A percentile compares a stretch with the other conserved stretches of the same genome.
Evolutionary conservation across 2,888 invertebrate genomes (phyloP).

Genomic region (Apodemia duryi): DNA sequence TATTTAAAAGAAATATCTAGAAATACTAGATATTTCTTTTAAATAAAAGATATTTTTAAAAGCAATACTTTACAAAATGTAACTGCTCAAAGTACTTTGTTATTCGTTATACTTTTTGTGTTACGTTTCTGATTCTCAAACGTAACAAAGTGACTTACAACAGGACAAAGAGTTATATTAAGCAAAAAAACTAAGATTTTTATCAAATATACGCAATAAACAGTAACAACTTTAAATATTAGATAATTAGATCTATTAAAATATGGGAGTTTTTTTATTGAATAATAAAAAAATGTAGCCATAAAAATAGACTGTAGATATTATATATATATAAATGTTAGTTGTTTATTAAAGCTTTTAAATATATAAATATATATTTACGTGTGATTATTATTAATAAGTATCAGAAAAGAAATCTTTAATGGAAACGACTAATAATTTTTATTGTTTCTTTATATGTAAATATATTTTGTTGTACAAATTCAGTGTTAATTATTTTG

Average conservation of each 20-base stretch:
- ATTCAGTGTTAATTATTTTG: conserved; percentile 21
- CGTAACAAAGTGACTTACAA: conserved; percentile 22
- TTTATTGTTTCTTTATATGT: conserved; percentile 21
- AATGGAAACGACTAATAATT: conserved; percentile 14
- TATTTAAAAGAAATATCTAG: too few species aligned
- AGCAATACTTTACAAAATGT: conserved; percentile 5
- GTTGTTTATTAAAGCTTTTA: conserved; percentile 59
- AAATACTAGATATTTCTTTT: too few species aligned
- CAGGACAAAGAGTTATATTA: conserved; percentile 21
- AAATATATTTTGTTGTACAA: conserved; percentile 29
- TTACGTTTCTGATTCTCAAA: conserved; percentile 18
- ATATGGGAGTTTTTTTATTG: conserved; percentile 23
- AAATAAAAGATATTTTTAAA: not conserved
- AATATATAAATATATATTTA: conserved; percentile 40
- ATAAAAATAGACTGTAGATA: conserved; percentile 67
- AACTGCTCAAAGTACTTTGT: conserved; percentile 9
- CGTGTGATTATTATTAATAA: conserved; percentile 24
- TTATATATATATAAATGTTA: conserved; percentile 65
- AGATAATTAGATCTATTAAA: conserved; percentile 18
- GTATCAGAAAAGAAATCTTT: conserved; percentile 20
- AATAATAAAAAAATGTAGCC: conserved; percentile 46
- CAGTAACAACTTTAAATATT: conserved; percentile 13
- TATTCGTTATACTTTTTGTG: conserved; percentile 17
- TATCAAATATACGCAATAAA: conserved; percentile 19
- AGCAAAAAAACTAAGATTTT: conserved; percentile 15